These are phyloP conservation scores for Apolygus lucorum DNA, from an alignment of 1,140 invertebrate genomes.

Conservation along the genomic window DNA sequence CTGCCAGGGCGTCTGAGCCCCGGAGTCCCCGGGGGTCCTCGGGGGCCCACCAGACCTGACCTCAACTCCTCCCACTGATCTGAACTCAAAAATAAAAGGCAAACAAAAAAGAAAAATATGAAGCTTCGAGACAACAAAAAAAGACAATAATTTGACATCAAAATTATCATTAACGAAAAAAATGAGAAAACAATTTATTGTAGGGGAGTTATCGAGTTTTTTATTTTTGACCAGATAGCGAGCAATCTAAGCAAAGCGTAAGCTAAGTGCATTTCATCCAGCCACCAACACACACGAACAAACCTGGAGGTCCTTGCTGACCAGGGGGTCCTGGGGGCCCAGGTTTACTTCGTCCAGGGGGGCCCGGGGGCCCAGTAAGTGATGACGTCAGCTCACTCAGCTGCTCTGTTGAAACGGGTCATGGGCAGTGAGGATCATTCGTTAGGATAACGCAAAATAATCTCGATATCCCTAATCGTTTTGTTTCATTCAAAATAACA, in stretches of 20 bases:
- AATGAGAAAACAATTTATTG: too few species aligned
- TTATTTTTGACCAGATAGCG: too few species aligned
- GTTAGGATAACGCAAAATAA: too few species aligned
- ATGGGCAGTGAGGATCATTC: too few species aligned
- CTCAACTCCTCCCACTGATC: slow-evolving; percentile 50
- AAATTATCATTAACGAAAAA: too few species aligned
- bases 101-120: background rate
- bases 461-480: too few species aligned
- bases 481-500: too few species aligned
- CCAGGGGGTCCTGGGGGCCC: slow-evolving; percentile 52
- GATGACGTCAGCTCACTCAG: slow-evolving; percentile 49
- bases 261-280: too few species aligned
- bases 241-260: too few species aligned
- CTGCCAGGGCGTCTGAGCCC: slow-evolving; percentile 39
- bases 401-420: slow-evolving; percentile 51
- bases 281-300: background rate
- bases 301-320: slow-evolving; percentile 53
- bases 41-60: slow-evolving; percentile 48
- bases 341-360: slow-evolving; percentile 48
- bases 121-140: too few species aligned
- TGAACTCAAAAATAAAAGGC: slow-evolving; percentile 38
- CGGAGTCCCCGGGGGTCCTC: slow-evolving; percentile 44
- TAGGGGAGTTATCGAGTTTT: too few species aligned
- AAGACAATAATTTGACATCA: too few species aligned
- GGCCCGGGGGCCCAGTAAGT: slow-evolving; percentile 51